These are phyloP conservation scores for Drosophila kuntzei DNA, from an alignment of 2,888 invertebrate species.

Conservation along the genomic window DNA sequence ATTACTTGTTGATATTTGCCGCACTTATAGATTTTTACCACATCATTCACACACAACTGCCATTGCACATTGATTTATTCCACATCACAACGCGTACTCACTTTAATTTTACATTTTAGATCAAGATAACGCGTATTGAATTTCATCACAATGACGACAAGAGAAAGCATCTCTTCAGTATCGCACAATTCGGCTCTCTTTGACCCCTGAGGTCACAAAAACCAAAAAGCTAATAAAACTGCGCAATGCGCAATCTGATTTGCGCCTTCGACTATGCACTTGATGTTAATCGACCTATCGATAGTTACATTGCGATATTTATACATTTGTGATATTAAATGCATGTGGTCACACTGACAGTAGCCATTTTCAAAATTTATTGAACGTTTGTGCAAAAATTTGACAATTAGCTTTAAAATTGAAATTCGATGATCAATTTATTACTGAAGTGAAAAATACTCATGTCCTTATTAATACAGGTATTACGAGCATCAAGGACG, in stretches of 20 bases:
- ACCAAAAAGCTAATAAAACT: background rate
- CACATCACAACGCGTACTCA: background rate
- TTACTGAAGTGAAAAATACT: background rate
- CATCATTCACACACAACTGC: background rate
- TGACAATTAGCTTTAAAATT: too few species aligned
- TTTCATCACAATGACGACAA: background rate
- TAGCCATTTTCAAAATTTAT: too few species aligned
- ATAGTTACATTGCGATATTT: background rate
- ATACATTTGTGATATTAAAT: too few species aligned
- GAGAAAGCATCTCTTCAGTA: background rate
- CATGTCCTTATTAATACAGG: constrained; percentile 60
- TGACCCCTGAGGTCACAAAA: background rate
- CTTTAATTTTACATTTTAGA: too few species aligned
- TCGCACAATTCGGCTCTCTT: background rate
- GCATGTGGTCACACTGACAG: too few species aligned
- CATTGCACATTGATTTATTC: background rate
- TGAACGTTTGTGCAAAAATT: too few species aligned
- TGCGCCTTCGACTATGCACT: too few species aligned
- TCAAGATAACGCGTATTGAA: background rate
- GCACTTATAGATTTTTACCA: background rate
- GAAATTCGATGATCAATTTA: too few species aligned
- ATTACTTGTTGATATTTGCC: background rate
- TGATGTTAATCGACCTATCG: background rate
- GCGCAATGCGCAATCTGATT: too few species aligned
- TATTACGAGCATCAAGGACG: constrained; percentile 83